A percentile compares a stretch with the other conserved stretches of the same genome.
Conservation (phyloP, 2,113 vertebrate genomes). For the Hydrolagus affinis region DNA sequence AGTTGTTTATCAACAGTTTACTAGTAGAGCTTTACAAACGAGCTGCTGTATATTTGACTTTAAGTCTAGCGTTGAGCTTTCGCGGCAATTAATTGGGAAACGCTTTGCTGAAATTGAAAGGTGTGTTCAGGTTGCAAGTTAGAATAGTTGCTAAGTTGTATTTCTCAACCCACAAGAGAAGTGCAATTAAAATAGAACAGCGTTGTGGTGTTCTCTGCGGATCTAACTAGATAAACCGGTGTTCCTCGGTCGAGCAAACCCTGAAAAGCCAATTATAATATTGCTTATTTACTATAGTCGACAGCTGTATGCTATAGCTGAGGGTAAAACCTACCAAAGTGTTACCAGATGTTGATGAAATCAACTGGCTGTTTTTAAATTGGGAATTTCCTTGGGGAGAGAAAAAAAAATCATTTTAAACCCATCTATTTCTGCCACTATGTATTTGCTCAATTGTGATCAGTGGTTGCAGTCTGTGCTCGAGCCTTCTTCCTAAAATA, state of each 20-base stretch:
- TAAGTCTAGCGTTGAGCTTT: too few relatives aligned
- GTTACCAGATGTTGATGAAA: background rate
- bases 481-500: background rate
- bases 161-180: too few relatives aligned
- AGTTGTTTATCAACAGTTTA: too few relatives aligned
- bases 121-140: too few relatives aligned
- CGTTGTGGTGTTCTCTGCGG: background rate
- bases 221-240: background rate
- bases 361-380: background rate
- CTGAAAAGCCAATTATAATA: background rate
- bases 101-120: too few relatives aligned
- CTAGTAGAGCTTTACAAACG: too few relatives aligned
- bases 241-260: background rate
- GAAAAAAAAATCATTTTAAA: too few relatives aligned
- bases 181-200: background rate
- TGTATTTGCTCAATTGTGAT: background rate
- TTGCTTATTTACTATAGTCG: background rate
- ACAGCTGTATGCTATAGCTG: background rate
- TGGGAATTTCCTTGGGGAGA: background rate
- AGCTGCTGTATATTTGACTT: too few relatives aligned
- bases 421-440: background rate
- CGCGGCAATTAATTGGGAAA: too few relatives aligned
- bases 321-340: background rate
- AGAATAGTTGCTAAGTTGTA: too few relatives aligned
- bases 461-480: background rate